Evolutionary conservation across 2,113 vertebrate species (phyloP).

Genomic region (Calonectris borealis): DNA sequence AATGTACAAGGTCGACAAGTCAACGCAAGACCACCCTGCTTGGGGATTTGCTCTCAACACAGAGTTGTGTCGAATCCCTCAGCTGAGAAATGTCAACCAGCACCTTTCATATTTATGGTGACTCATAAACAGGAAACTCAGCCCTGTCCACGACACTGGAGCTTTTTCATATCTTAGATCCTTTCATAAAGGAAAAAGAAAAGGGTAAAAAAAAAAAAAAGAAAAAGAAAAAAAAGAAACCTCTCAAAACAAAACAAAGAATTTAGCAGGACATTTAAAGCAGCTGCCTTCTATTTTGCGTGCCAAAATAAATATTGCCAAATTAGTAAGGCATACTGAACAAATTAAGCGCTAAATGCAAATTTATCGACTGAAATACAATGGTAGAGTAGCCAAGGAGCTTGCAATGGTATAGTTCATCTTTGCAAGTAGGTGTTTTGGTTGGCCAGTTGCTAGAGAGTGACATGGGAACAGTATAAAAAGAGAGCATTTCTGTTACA

Average conservation of each 20-base stretch:
- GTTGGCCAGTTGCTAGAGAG: slow-evolving; percentile 69
- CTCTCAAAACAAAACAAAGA: slow-evolving; percentile 57
- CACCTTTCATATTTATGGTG: slow-evolving; percentile 86
- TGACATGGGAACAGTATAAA: slow-evolving; percentile 76
- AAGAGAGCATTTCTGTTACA: slow-evolving; percentile 74
- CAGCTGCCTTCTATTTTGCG: slow-evolving; percentile 72
- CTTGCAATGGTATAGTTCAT: slow-evolving; percentile 62
- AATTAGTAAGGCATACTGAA: slow-evolving; percentile 83
- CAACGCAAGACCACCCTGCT: slow-evolving; percentile 81
- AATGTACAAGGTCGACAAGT: slow-evolving; percentile 78
- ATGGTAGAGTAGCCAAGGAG: slow-evolving; percentile 68
- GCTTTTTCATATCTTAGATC: slow-evolving; percentile 79
- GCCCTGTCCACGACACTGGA: slow-evolving; percentile 74
- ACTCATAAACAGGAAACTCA: slow-evolving; percentile 85
- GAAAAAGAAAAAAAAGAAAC: background rate
- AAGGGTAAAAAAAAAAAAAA: background rate
- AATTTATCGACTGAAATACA: slow-evolving; percentile 80
- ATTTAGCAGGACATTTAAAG: slow-evolving; percentile 74
- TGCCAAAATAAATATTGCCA: slow-evolving; percentile 83
- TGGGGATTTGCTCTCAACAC: slow-evolving; percentile 71
- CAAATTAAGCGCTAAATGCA: slow-evolving; percentile 81
- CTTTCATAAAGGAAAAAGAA: slow-evolving; percentile 64
- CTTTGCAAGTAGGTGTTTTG: slow-evolving; percentile 76
- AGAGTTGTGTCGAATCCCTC: slow-evolving; percentile 72
- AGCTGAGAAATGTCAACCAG: slow-evolving; percentile 86